A percentile compares a stretch with the other conserved stretches of the same genome.
phyloP scores from a whole-genome alignment of 2,888 invertebrate genomes.

The Hipparchia sbordonii region DNA sequence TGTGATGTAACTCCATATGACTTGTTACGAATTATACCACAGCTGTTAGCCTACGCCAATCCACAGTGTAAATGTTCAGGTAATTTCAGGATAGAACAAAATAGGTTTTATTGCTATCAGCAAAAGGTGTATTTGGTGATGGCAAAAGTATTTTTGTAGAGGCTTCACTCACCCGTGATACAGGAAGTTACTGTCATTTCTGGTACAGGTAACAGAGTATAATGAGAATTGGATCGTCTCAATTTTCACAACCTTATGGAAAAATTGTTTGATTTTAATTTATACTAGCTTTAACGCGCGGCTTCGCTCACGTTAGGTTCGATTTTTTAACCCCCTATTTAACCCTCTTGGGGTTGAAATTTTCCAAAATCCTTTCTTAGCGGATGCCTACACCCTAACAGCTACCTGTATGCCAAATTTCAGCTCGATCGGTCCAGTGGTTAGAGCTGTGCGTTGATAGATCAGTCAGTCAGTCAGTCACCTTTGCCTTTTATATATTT shows the following conservation, averaged over 20 bases:
- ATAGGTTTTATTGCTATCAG: constrained; percentile 18
- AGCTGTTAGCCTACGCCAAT: constrained; percentile 38
- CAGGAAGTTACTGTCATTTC: constrained; percentile 47
- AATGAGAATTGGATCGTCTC: constrained; percentile 27
- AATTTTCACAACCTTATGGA: constrained; percentile 16
- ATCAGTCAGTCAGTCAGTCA: too few relatives aligned
- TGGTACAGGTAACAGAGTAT: constrained; percentile 25
- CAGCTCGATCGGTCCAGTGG: too few relatives aligned
- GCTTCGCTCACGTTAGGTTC: too few relatives aligned
- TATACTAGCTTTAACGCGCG: too few relatives aligned
- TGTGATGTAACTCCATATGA: constrained; percentile 24
- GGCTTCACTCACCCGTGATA: constrained; percentile 38
- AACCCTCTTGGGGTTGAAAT: too few relatives aligned
- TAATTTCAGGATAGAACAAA: constrained; percentile 16
- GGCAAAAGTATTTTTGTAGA: neutral
- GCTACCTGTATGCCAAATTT: neutral
- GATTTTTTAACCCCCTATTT: too few relatives aligned
- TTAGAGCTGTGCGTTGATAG: too few relatives aligned
- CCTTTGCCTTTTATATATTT: too few relatives aligned
- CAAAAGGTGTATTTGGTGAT: constrained; percentile 10
- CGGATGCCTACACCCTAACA: neutral
- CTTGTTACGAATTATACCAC: constrained; percentile 39
- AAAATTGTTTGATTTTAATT: neutral
- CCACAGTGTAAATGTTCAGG: neutral
- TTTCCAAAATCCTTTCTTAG: too few relatives aligned